Conservation (phyloP, 2,113 vertebrate species). For the Scopus umbretta region DNA sequence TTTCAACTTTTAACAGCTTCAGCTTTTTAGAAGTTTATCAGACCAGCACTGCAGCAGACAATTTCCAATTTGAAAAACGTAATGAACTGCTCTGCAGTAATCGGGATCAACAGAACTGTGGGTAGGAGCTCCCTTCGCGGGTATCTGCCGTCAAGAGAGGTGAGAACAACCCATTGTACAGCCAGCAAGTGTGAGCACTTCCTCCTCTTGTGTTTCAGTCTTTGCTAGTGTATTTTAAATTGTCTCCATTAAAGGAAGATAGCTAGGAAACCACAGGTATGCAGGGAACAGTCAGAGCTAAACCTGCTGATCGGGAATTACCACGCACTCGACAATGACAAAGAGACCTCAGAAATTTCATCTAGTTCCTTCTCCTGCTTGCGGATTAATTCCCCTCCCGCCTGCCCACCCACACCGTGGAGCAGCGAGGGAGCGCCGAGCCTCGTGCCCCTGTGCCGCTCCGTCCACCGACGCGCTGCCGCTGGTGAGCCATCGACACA, state of each 20-base stretch:
- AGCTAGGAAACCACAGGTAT: not conserved
- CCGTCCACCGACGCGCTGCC: not conserved
- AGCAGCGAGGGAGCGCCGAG: not conserved
- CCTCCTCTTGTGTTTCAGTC: not conserved
- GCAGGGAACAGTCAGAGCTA: not conserved
- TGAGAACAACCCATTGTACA: not conserved
- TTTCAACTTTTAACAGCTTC: not conserved
- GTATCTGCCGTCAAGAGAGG: not conserved
- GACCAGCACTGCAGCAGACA: not conserved
- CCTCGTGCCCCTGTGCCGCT: not conserved
- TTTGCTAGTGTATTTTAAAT: not conserved
- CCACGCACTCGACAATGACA: fast-evolving
- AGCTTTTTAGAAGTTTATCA: not conserved
- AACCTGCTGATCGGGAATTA: not conserved
- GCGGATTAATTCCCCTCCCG: not conserved
- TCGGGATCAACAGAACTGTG: not conserved
- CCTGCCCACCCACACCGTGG: not conserved
- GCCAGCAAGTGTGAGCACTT: not conserved
- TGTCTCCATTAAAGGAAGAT: not conserved
- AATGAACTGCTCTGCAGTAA: not conserved
- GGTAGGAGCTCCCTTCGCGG: not conserved
- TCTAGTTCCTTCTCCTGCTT: not conserved
- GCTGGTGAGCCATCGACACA: fast-evolving
- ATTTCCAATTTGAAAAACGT: not conserved
- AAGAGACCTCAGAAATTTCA: not conserved